Evolutionary conservation across 2,113 vertebrate genomes (phyloP).

Genomic region (Ranitomeya imitator): DNA sequence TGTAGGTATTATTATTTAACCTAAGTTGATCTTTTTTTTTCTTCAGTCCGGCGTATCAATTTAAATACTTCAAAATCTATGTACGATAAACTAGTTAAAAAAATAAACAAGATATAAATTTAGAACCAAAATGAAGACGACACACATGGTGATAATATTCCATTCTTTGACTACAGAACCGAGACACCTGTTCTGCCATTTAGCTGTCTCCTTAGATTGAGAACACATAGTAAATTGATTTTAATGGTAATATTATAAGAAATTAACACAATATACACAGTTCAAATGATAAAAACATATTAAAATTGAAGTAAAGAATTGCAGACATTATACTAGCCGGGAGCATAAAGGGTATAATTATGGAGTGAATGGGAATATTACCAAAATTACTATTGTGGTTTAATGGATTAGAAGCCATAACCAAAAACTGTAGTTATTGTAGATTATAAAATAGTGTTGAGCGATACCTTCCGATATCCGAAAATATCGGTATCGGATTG

Average conservation of each 20-base stretch:
- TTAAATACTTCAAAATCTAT: neutral
- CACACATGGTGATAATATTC: constrained; percentile 24
- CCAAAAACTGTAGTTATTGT: no score
- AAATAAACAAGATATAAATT: neutral
- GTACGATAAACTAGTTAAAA: neutral
- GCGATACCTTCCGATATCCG: no score
- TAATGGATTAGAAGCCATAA: neutral
- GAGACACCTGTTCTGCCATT: constrained; percentile 34
- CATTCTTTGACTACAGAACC: neutral
- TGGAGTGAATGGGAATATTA: neutral
- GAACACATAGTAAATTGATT: constrained; percentile 24
- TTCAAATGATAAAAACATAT: neutral
- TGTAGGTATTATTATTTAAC: neutral
- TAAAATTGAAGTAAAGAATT: neutral
- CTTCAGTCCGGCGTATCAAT: neutral
- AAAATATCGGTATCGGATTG: no score
- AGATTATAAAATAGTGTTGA: no score
- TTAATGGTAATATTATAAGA: constrained; percentile 1
- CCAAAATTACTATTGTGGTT: neutral
- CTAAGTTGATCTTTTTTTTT: neutral
- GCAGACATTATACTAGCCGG: neutral
- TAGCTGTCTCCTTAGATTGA: constrained; percentile 4
- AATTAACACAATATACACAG: neutral
- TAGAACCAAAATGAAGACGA: neutral
- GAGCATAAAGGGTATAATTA: neutral